phyloP scores from a whole-genome alignment of 2,113 vertebrate species.

The Scytalopus superciliaris region DNA sequence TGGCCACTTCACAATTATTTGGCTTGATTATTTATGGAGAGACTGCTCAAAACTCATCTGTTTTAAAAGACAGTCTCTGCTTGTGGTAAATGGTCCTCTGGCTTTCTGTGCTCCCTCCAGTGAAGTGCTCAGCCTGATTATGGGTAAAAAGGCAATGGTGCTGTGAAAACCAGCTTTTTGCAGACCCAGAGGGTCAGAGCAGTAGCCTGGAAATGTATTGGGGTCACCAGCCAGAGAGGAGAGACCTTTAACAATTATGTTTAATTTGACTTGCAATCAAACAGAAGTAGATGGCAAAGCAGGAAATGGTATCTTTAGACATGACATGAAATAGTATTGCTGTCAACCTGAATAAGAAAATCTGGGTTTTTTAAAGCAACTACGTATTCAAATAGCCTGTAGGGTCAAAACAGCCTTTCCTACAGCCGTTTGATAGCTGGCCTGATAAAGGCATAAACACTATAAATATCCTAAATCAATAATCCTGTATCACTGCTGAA shows the following conservation, averaged over 20 bases:
- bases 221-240: slow-evolving; percentile 20
- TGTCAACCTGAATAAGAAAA: slow-evolving; percentile 55
- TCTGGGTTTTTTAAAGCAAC: neutral
- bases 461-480: slow-evolving; percentile 60
- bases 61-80: neutral
- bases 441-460: slow-evolving; percentile 21
- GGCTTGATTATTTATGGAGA: neutral
- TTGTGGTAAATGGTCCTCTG: slow-evolving; percentile 1
- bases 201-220: slow-evolving; percentile 31
- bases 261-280: slow-evolving; percentile 61
- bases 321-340: slow-evolving; percentile 56
- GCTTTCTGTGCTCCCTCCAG: slow-evolving; percentile 18
- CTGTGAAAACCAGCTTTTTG: slow-evolving; percentile 31
- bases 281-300: slow-evolving; percentile 41
- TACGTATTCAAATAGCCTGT: neutral
- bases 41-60: neutral
- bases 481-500: slow-evolving; percentile 24
- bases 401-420: slow-evolving; percentile 30
- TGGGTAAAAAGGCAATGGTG: neutral
- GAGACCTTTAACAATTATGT: slow-evolving; percentile 1
- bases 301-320: slow-evolving; percentile 64
- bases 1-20: neutral
- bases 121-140: slow-evolving; percentile 15
- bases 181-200: slow-evolving; percentile 42
- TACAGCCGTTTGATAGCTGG: slow-evolving; percentile 12